phyloP scores from a whole-genome alignment of 2,113 vertebrate species.

The Mus spicilegus region DNA sequence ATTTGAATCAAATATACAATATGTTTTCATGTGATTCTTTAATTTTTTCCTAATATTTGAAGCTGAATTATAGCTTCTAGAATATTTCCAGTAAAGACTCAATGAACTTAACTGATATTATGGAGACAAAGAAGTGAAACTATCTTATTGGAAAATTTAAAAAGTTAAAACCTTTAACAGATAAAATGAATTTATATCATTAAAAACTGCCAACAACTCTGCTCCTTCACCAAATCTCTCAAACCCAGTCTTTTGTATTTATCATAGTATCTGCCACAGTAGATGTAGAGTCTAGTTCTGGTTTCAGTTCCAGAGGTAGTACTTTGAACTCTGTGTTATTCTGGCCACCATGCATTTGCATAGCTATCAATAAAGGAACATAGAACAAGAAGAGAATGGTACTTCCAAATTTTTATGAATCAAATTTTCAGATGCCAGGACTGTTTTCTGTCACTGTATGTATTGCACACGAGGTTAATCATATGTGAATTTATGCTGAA shows the following conservation, averaged over 20 bases:
- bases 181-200: not conserved
- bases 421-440: not conserved
- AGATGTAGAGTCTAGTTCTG: not conserved
- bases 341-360: too few relatives aligned
- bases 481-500: not conserved
- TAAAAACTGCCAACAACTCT: not conserved
- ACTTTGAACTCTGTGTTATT: not conserved
- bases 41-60: not conserved
- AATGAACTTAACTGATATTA: too few relatives aligned
- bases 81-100: not conserved
- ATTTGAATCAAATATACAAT: conserved; percentile 11
- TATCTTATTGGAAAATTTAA: too few relatives aligned
- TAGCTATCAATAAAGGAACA: not conserved
- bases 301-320: not conserved
- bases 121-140: too few relatives aligned
- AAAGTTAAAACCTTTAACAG: not conserved
- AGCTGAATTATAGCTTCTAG: not conserved
- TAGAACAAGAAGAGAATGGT: not conserved
- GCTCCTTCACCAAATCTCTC: too few relatives aligned
- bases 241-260: not conserved
- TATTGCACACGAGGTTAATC: not conserved
- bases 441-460: not conserved
- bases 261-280: not conserved
- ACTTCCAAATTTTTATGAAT: not conserved
- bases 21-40: not conserved